Conservation (phyloP, 2,797 vertebrate species). For the Neosilurus hyrtlii region DNA sequence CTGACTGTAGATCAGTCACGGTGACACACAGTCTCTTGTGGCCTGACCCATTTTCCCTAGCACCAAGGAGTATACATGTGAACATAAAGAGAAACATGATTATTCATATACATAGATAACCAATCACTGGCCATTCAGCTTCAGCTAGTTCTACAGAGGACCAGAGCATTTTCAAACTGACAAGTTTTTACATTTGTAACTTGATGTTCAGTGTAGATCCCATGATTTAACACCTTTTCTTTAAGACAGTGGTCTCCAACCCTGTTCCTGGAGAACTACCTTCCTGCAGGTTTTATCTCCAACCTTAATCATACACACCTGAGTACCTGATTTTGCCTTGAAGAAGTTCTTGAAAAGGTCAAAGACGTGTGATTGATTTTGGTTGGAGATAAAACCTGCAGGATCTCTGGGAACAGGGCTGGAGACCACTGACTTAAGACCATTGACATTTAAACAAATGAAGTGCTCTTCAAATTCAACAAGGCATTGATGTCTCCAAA, state of each 20-base stretch:
- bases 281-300: too few relatives aligned
- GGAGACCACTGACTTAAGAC: too few relatives aligned
- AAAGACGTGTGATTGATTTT: too few relatives aligned
- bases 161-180: neutral
- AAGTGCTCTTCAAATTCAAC: neutral
- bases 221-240: neutral
- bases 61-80: slow-evolving; percentile 8
- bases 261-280: too few relatives aligned
- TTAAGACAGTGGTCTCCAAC: neutral
- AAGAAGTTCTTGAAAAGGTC: too few relatives aligned
- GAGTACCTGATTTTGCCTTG: too few relatives aligned
- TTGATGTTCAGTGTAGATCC: neutral
- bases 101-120: neutral
- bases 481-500: neutral
- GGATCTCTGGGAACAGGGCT: too few relatives aligned
- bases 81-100: neutral
- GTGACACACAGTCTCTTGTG: slow-evolving; percentile 51
- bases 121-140: neutral
- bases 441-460: neutral
- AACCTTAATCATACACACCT: too few relatives aligned
- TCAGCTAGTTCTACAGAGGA: neutral
- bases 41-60: slow-evolving; percentile 50
- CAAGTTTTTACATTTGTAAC: neutral
- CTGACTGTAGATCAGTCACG: slow-evolving; percentile 54
- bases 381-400: too few relatives aligned